phyloP scores from a whole-genome alignment of 2,113 vertebrate species.

The Axis porcinus region DNA sequence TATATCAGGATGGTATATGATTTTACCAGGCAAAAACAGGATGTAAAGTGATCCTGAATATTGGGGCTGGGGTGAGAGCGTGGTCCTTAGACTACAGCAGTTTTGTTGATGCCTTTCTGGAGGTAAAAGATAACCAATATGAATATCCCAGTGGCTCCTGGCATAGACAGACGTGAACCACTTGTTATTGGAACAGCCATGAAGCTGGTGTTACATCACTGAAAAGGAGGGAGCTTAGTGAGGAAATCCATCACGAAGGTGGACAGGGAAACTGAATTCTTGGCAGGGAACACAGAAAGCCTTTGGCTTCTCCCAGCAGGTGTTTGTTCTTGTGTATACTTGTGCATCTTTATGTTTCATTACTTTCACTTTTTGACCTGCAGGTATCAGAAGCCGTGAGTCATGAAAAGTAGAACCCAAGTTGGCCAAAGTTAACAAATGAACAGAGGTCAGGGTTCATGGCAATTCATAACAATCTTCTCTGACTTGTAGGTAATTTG shows the following conservation, averaged over 20 bases:
- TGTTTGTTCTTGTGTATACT: not conserved
- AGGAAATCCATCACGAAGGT: constrained; percentile 7
- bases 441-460: not conserved
- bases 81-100: not conserved
- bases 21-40: not conserved
- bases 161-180: not conserved
- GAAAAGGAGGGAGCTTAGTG: not conserved
- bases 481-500: not conserved
- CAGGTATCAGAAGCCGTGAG: not conserved
- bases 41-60: not conserved
- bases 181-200: not conserved
- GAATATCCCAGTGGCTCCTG: not conserved
- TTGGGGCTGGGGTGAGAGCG: not conserved
- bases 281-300: not conserved
- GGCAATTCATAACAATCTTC: not conserved
- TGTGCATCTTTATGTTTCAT: not conserved
- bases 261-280: not conserved
- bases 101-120: not conserved
- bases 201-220: not conserved
- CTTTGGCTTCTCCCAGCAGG: not conserved
- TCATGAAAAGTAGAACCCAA: not conserved
- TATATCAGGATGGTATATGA: not conserved
- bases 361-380: not conserved
- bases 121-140: not conserved
- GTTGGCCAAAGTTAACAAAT: not conserved